Evolutionary conservation across 1,140 invertebrate genomes (phyloP), one percentile per base, ranked within the genome.

Genomic region (Patella vulgata): DNA sequence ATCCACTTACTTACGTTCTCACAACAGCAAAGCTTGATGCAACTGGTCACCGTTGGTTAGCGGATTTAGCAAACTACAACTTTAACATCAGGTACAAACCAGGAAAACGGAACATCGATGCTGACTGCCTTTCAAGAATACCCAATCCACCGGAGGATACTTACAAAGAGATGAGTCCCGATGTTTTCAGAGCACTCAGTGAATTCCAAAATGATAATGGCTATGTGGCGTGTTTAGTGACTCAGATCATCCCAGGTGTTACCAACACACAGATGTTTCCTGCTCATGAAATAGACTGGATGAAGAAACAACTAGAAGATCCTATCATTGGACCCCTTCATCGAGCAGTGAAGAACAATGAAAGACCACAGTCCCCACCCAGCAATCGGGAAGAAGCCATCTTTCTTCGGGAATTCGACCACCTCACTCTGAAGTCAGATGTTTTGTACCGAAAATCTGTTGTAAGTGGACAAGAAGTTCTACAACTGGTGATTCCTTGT

Each of bases 1-100:
- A 64, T 52, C 66, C 66, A 4, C 39, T 68, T 17, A 63, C 66
- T 12, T 63, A 68, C 47, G 44, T 63, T 19, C 39, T 64, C 21
- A 50, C 33, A 25, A 53, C 31, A 33, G 66, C 66, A 1, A 63
- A 63, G 25, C 50, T 68, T 14, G 65, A 62, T 57, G 59, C 65
- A 4, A 63, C 54, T 6, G 52, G 39, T 46, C 59, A 67, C 46
- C 51, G 65, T 8, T 67, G 65, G 59, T 4, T 66, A 25, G 64
- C 64, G 6, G 52, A 52, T 42, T 28, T 63, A 23, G 40, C 54
- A 4, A 25, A 40, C 14, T 61, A 61, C 42, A 36, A 62, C 27
- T 66, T 59, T 55, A 21, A 30, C 28, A 44, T 66, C 23, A 11
- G 9, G 12, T 66, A 61, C 30, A 21, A 39, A 17, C 14, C 63